Evolutionary conservation across 1,140 invertebrate species (phyloP), one percentile per base, ranked within the genome.

Genomic region (Magallana ariakensis): DNA sequence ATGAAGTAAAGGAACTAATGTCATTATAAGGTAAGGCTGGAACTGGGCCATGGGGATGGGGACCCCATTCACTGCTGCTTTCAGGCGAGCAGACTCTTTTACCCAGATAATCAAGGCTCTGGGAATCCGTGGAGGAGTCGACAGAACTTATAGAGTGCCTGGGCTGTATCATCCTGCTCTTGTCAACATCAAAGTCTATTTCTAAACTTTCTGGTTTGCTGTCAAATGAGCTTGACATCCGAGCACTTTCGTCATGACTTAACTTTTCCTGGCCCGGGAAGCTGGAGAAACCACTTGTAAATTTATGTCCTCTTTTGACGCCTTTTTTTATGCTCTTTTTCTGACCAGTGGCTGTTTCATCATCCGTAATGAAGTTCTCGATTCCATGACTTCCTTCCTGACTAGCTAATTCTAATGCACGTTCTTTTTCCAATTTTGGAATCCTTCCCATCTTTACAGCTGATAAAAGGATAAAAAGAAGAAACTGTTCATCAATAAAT

Each of bases 361-460:
- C 33, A 46, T 46, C 33, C 33, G 3, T 46, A 46, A 46, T 46
- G 19, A 4, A 26, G 33, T 13, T 60, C 58, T 60, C 9, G 13
- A 19, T 22, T 26, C 22, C 10, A 9, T 75, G 66, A 75, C 33
- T 11, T 26, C 22, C 66, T 7, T 75, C 66, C 19, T 26, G 66
- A 5, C 22, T 33, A 3, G 66, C 66, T 10, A 75, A 26, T 83
- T 62, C 90, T 81, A 94, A 85, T 11, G 94, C 94, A 81, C 91
- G 90, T 60, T 94, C 93, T 87, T 94, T 94, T 62, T 94, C 92
- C 8, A 92, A 85, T 85, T 95, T 94, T 15, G 94, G 94, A 84
- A 95, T 94, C 19, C 94, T 90, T 15, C 94, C 94, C 94, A 95
- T 95, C 87, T 94, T 93, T 1, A 94, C 92, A 84, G 93, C 94